Evolutionary conservation across 1,140 invertebrate genomes (phyloP), one percentile per base, ranked within the genome.

Genomic region (Scaptodrosophila lebanonensis): DNA sequence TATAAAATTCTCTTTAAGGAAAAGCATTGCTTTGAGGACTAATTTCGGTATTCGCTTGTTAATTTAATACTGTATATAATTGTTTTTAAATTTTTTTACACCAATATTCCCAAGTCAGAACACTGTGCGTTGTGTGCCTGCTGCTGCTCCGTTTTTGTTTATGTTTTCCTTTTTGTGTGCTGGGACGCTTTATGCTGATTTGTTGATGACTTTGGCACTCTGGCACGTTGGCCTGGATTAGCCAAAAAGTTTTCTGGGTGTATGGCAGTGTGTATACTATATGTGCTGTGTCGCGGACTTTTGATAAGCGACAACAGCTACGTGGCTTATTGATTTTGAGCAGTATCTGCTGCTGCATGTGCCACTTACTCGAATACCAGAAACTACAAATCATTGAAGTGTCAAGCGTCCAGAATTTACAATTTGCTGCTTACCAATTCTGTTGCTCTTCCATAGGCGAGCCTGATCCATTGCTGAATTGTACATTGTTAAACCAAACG

Each of bases 381-480:
- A 42, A 44, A 17, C 16, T 32, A 35, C 44, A 44, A 42, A 64
- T 61, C 57, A 52, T 48, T 64, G 48, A 58, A 29, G 49, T 47
- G 43, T 13, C 40, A 62, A 36, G 50, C 50, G 32, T 27, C 27
- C 40, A 52, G 12, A 33, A 43, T 58, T 45, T 27, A 42, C 54
- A 66, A 77, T 72, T 77, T 79, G 67, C 67, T 68, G 64, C 68
- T 47, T 56, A 53, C 2, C 3, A 8, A 40, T 30, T 33, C 29
- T 52, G n/a, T 66, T 47, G 15, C 1, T 5, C 8, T 47, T 17
- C 33, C 13, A 48, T 32, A 93, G 94, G 93, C 52, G 93, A 92
- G 65, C 94, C 94, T 32, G 93, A 94, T 87, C 89, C 92, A 1
- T 89, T 95, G 51, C 88, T 91, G 13, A 95, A 95, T 85, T 95